Evolutionary conservation across 2,888 invertebrate species (phyloP), one percentile per base, ranked within the genome.

Genomic region (Trachelus tabidus): DNA sequence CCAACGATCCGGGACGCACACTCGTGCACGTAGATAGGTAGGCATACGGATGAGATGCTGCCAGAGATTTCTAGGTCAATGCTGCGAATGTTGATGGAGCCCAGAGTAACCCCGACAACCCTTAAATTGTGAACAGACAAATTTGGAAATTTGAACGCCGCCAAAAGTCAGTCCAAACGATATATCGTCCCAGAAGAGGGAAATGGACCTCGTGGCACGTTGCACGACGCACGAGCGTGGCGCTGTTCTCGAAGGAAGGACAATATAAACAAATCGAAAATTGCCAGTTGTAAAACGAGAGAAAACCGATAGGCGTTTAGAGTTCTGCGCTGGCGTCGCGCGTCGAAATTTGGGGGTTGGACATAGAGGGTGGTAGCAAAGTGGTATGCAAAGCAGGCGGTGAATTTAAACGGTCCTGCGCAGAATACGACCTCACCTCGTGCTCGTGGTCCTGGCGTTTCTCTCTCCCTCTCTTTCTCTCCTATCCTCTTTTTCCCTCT

Each of bases 341-440:
- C 56, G 56, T 56, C 71, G 71, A 71, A 33, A 33, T 71, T 71
- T 34, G 77, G 80, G 80, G 82, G 80, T 79, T 34, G 73, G 79
- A 68, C 68, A 76, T 73, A 73, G 79, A 76, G 79, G 85, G 77
- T 81, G 83, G 85, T 83, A 86, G 87, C 82, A 85, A 85, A 85
- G 84, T 84, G 88, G 87, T 89, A 90, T 90, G 89, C 90, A 90
- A 90, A 90, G 86, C 90, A 89, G 90, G 90, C 89, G 88, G 89
- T 87, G 88, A 88, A 88, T 90, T 90, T 87, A 85, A 87, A 86
- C 89, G 88, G 87, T 89, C 90, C 85, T 90, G 90, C 90, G 90
- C 90, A 90, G 85, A 88, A 86, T 86, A 83, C 83, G 81, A 83
- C 83, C 85, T 88, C 87, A 87, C 87, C 89, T 89, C 89, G 88